Percentiles rank a stretch among this genome's conserved stretches.
These are phyloP conservation scores for Phengaris alcon DNA, from an alignment of 2,888 invertebrate species.

Conservation along the genomic window DNA sequence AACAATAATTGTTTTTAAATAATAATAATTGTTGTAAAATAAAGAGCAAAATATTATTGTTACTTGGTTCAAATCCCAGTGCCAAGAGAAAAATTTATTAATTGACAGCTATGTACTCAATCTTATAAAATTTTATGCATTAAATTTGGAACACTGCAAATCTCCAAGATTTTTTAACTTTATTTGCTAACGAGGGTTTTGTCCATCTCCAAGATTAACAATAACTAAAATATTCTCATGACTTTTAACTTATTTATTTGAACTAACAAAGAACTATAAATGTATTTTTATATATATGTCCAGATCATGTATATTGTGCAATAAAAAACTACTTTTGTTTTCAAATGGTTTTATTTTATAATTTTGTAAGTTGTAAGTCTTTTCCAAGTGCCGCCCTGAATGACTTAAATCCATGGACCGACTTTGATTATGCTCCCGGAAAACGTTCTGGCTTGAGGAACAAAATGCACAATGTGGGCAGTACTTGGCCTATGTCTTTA, in stretches of 20 bases:
- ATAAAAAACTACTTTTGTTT: slow-evolving; percentile 3
- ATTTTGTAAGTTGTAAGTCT: background rate
- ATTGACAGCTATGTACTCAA: too few species aligned
- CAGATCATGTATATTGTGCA: slow-evolving; percentile 4
- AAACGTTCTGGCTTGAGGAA: too few species aligned
- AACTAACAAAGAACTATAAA: background rate
- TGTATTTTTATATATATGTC: slow-evolving; percentile 16
- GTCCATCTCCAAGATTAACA: background rate
- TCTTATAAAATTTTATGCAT: too few species aligned
- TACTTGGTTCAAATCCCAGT: background rate
- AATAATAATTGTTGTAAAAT: background rate
- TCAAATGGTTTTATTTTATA: background rate
- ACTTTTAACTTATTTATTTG: slow-evolving; percentile 12
- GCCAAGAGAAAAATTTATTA: background rate
- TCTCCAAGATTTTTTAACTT: too few species aligned
- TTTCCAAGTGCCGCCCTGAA: too few species aligned
- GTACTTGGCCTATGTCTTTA: too few species aligned
- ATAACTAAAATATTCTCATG: background rate
- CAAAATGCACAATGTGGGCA: too few species aligned
- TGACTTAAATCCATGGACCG: too few species aligned
- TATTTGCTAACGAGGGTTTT: background rate
- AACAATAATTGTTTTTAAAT: too few species aligned
- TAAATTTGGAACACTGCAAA: too few species aligned
- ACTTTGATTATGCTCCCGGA: too few species aligned
- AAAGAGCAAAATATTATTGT: background rate